A percentile compares a stretch with the other conserved stretches of the same genome.
These are phyloP conservation scores for Cyprinodon variegatus DNA, from an alignment of 2,113 vertebrate species.

Conservation along the genomic window DNA sequence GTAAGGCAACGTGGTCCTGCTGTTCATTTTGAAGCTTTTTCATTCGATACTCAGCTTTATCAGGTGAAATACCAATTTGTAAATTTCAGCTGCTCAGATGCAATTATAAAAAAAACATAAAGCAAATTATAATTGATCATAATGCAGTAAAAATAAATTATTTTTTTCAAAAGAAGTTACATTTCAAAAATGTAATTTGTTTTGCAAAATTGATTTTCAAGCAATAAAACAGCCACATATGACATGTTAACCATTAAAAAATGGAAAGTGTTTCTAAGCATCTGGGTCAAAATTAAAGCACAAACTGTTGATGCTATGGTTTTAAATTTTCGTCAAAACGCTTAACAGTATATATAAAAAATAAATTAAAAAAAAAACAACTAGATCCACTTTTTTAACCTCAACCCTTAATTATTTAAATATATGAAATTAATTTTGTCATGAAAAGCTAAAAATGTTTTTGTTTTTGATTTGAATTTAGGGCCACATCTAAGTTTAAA, in stretches of 20 bases:
- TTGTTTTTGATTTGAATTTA: background rate
- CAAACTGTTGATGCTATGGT: no score
- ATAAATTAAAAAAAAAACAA: no score
- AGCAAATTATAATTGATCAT: background rate
- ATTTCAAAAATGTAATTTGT: background rate
- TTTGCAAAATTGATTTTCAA: background rate
- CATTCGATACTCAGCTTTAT: background rate
- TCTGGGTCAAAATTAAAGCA: background rate
- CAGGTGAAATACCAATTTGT: background rate
- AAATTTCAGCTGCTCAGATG: background rate
- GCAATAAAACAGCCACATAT: background rate
- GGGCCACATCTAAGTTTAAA: no score
- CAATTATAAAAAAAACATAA: background rate
- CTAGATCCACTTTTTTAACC: no score
- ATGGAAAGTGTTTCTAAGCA: background rate
- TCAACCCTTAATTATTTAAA: no score
- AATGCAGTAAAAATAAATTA: background rate
- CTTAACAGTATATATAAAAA: no score
- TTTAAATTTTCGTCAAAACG: no score
- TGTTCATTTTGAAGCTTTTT: background rate
- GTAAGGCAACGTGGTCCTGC: background rate
- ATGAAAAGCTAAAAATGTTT: background rate
- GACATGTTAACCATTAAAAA: background rate
- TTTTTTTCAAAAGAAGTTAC: background rate
- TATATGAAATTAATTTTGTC: no score